A percentile compares a stretch with the other conserved stretches of the same genome.
phyloP scores from a whole-genome alignment of 2,113 vertebrate genomes.

The Panurus biarmicus region DNA sequence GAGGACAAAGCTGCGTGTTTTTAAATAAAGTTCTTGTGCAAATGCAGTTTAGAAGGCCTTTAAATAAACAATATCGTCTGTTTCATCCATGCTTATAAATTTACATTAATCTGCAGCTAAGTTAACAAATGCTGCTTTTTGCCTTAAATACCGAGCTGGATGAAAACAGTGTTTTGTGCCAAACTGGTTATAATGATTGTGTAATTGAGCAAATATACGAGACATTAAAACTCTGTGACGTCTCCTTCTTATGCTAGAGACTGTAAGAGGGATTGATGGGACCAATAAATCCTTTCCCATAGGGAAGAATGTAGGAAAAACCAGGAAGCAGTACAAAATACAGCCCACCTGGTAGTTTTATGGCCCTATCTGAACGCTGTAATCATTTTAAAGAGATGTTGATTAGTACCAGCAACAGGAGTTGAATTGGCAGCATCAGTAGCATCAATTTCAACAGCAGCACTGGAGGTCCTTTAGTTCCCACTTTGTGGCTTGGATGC shows the following conservation, averaged over 20 bases:
- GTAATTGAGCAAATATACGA: constrained; percentile 59
- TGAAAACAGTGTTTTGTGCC: constrained; percentile 43
- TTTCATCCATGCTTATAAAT: neutral
- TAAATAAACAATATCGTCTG: neutral
- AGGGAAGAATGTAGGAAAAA: constrained; percentile 54
- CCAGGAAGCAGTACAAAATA: constrained; percentile 1
- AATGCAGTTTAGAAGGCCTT: neutral
- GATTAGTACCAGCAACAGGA: constrained; percentile 45
- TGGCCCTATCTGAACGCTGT: constrained; percentile 9
- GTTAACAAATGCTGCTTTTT: constrained; percentile 26
- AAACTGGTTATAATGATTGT: neutral
- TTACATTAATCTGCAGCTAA: neutral
- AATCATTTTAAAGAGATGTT: constrained; percentile 25
- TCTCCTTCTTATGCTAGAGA: constrained; percentile 54
- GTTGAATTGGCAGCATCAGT: constrained; percentile 28
- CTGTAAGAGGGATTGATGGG: constrained; percentile 56
- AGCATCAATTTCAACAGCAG: constrained; percentile 22
- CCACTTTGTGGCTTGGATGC: constrained; percentile 14
- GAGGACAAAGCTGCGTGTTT: neutral
- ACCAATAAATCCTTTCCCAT: constrained; percentile 58
- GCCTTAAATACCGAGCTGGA: neutral
- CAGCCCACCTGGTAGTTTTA: constrained; percentile 37
- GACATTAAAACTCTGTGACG: constrained; percentile 38
- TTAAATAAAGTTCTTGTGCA: neutral
- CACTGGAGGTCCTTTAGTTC: constrained; percentile 25